Evolutionary conservation across 1,140 invertebrate genomes (phyloP), one percentile per base, ranked within the genome.

Genomic region (Centruroides sculpturatus): DNA sequence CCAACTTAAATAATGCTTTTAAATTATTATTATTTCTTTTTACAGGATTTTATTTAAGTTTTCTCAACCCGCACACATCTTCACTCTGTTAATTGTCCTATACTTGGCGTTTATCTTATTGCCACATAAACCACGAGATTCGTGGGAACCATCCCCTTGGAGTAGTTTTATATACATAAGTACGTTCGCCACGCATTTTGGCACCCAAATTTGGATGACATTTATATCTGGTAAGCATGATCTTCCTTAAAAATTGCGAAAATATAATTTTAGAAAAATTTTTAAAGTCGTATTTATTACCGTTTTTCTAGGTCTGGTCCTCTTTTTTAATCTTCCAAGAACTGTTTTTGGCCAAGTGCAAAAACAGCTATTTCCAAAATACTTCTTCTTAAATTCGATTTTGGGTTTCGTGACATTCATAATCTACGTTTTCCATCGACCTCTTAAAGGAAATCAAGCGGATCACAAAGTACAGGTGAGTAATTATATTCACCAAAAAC

Each of bases 171-270:
- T 85, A 9, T 89, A 89, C 71, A 74, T 90, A 12, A 78, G 78
- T 0, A 81, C 84, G 3, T 85, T 89, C 64, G 81, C 84, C 48
- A 79, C 82, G 53, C 86, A 89, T 69, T 82, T 89, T 66, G 87
- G 87, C 13, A 78, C 85, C 9, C 87, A 89, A 74, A 81, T 89
- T 61, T 91, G 87, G 87, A 91, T 91, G 87, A 89, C 87, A 11
- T 86, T 89, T 69, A 80, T 90, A 36, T 89, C 87, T 65, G 85
- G 85, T 87, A 73, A 74, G 69, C 66, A 48, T 48, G 58, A 10
- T 10, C 0, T 23, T 23, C 2, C 23, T 23, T 23, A 23, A 23
- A 23, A 23, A 23, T 23, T 23, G 23, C 23, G 23, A 23, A 23
- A 23, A 23, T 23, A 23, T 23, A 23, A 23, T 23, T 23, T 23